Base-by-base conservation (phyloP, 2,113 vertebrate genomes). In the Tetrao urogallus region DNA sequence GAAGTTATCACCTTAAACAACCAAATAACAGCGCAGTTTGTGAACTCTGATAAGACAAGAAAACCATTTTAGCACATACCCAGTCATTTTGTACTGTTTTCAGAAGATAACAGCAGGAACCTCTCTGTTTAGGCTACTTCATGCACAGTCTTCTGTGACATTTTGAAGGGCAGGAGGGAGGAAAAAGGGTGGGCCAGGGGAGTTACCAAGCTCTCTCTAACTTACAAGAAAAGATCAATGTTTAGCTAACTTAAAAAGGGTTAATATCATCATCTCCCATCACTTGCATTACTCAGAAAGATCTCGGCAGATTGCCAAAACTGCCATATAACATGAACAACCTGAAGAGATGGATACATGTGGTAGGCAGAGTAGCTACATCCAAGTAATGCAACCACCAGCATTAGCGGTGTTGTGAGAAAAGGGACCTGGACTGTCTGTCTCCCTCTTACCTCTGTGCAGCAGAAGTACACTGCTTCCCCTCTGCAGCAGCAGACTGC, bases 221-320 rank as follows among this genome's bases (percentile, higher is more conserved):
- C 88, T 21, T 27, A 34, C 64, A 22, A 18, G 70, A 38, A 15
- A n/a, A 34, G 22, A 24, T 8, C 36, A 20, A 2, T 0, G 19
- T 36, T 1, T 74, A 60, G 42, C 45, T 77, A 22, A 67, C 79
- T 43, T 8, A 77, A 67, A 36, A 81, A 6, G 82, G 60, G 88
- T 95, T 93, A 95, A 94, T 65, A 82, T 88, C 64, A 80, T 91
- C 71, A 70, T 81, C 85, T 76, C 65, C 43, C 82, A 88, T 22
- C 50, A 60, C 69, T 90, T 0, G 11, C 73, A 90, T 96, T 91
- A 94, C 50, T 93, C 86, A 94, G 79, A 86, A 86, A 63, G 70
- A 42, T 5, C 14, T 69, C 2, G 18, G 88, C 92, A 78, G 83
- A 19, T 75, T 83, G 89, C 89, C 94, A 90, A 30, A 67, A 50